Evolutionary conservation across 2,888 invertebrate genomes (phyloP).

Genomic region (Zygaena filipendulae): DNA sequence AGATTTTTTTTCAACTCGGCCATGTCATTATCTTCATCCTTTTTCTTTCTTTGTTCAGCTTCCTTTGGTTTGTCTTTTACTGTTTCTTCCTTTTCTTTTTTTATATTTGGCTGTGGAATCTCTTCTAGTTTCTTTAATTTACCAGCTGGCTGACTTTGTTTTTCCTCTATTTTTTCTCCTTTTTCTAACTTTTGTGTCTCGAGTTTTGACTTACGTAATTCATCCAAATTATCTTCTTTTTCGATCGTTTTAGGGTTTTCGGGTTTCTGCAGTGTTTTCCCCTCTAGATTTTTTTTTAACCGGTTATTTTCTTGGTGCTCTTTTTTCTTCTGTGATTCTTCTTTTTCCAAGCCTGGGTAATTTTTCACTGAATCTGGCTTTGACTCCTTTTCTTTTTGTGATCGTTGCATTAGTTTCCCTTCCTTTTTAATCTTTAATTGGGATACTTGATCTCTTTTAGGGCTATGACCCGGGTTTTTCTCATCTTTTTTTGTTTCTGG

Average conservation of each 20-base stretch:
- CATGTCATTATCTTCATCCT: slow-evolving; percentile 11
- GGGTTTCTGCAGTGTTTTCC: too few relatives aligned
- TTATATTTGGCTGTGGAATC: too few relatives aligned
- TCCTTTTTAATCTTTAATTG: neutral
- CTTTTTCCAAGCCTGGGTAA: too few relatives aligned
- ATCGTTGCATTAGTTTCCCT: neutral
- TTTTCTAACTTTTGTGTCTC: slow-evolving; percentile 10
- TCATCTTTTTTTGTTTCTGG: too few relatives aligned
- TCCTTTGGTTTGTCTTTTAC: slow-evolving; percentile 4
- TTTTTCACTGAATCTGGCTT: too few relatives aligned
- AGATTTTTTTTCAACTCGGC: slow-evolving; percentile 11
- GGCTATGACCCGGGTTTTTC: slow-evolving; percentile 1
- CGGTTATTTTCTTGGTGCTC: too few relatives aligned
- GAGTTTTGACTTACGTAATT: slow-evolving; percentile 9
- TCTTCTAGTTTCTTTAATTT: slow-evolving; percentile 14
- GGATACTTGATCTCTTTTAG: slow-evolving; percentile 4
- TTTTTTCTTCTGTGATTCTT: too few relatives aligned
- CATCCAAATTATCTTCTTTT: neutral
- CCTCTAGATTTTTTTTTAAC: too few relatives aligned
- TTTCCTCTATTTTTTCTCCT: slow-evolving; percentile 10
- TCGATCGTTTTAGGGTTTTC: too few relatives aligned
- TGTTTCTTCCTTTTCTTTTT: too few relatives aligned
- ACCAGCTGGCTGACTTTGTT: slow-evolving; percentile 11
- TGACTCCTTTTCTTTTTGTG: neutral
- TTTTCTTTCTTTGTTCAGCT: slow-evolving; percentile 10